phyloP scores from a whole-genome alignment of 2,797 vertebrate genomes.

The Galaxias olidus region DNA sequence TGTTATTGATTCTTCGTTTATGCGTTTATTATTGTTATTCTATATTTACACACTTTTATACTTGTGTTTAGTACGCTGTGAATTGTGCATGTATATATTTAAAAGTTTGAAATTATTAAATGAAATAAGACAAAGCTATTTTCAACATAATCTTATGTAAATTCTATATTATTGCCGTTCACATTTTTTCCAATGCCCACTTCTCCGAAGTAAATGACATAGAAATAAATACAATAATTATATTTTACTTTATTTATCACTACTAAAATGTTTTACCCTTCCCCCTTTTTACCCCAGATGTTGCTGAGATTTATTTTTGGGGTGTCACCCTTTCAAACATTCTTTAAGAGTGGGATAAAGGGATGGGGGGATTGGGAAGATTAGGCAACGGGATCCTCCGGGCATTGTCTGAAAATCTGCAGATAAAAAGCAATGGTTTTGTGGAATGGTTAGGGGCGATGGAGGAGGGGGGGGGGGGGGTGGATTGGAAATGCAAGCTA shows the following conservation, averaged over 20 bases:
- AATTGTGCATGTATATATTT: too few species aligned
- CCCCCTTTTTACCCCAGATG: slow-evolving; percentile 66
- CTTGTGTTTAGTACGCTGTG: too few species aligned
- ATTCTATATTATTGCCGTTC: not conserved
- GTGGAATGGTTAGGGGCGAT: slow-evolving; percentile 34
- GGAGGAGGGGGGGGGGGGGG: slow-evolving; percentile 24
- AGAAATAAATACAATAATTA: slow-evolving; percentile 48
- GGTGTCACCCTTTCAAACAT: slow-evolving; percentile 91
- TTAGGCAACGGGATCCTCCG: slow-evolving; percentile 91
- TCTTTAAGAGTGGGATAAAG: slow-evolving; percentile 94
- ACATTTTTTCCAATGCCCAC: not conserved
- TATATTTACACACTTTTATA: not conserved
- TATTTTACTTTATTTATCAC: slow-evolving; percentile 84
- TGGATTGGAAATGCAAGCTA: slow-evolving; percentile 17
- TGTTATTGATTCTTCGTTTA: not conserved
- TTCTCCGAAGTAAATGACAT: not conserved
- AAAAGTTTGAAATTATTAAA: not conserved
- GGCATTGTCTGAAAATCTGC: slow-evolving; percentile 94
- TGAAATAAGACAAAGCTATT: not conserved
- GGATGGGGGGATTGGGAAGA: slow-evolving; percentile 86
- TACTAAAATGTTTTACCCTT: slow-evolving; percentile 42
- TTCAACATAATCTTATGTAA: not conserved
- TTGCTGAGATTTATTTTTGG: slow-evolving; percentile 74
- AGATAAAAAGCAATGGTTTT: slow-evolving; percentile 81
- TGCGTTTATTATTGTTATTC: not conserved